Base-by-base conservation (phyloP, 2,113 vertebrate genomes). In the Diadophis punctatus region DNA sequence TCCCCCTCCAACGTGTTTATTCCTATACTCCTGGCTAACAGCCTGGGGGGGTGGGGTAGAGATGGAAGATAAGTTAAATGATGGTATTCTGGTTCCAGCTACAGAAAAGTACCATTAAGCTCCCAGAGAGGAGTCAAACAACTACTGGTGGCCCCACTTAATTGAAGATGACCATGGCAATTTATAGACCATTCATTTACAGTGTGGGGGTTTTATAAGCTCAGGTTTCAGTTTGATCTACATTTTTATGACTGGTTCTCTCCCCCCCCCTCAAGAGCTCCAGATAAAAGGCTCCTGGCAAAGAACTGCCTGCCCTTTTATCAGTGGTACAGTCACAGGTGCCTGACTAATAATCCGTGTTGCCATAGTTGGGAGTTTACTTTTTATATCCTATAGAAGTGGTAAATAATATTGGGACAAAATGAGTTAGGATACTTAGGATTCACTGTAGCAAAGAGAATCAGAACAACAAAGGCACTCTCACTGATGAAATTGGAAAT, bases 401-500 rank as follows among this genome's bases (percentile, higher is more conserved):
- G 96, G 94, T 93, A 97, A 97, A 97, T 97, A 97, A 97, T 96
- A 96, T 96, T 92, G 91, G 95, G 97, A 96, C 95, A 97, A 97
- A 98, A 96, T 96, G 95, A 97, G 96, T 96, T 95, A 92, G 96
- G 96, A 97, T 97, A 97, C 97, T 98, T 97, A 98, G 97, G 96
- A 97, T 97, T 98, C 97, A 98, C 97, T 97, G 97, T 97, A 97
- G 97, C 97, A 98, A 97, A 96, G 96, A 97, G 97, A 97, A 96
- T 97, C 96, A 55, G 96, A 97, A 97, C 97, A 97, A 97, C 97
- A 97, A 97, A 97, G 97, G 97, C 97, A 97, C 97, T 97, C 97
- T 98, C 97, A 94, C 96, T 98, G 97, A 98, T 98, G 97, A 98
- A 98, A 98, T 98, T 98, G 97, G 97, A 98, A 97, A 97, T 97